Conservation (phyloP, 1,140 invertebrate species). For the Ericerus pela region DNA sequence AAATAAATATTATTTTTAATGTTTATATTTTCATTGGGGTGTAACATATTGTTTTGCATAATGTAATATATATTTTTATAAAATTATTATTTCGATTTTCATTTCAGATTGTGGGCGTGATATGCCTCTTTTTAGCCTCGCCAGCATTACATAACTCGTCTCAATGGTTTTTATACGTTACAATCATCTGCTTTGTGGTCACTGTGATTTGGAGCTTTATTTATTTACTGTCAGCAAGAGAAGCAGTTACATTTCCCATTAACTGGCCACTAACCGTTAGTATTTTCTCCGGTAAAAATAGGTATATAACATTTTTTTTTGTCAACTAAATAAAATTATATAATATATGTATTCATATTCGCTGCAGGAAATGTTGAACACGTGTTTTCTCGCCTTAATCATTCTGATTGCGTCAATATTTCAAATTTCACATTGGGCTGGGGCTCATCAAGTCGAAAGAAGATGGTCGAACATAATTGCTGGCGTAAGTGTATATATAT, state of each 20-base stretch:
- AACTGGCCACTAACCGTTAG: constrained; percentile 71
- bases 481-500: not conserved
- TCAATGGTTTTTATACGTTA: constrained; percentile 71
- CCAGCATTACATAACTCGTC: constrained; percentile 43
- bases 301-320: too few relatives aligned
- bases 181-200: constrained; percentile 59
- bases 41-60: too few relatives aligned
- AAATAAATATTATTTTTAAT: too few relatives aligned
- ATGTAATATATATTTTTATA: too few relatives aligned
- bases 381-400: not conserved
- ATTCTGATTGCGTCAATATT: not conserved
- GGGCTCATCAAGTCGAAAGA: not conserved
- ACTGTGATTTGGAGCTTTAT: constrained; percentile 65
- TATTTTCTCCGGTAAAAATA: too few relatives aligned
- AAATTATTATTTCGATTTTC: too few relatives aligned
- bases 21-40: too few relatives aligned
- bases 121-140: constrained; percentile 60
- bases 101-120: constrained; percentile 68
- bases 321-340: too few relatives aligned
- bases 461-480: not conserved
- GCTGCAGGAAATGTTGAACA: constrained; percentile 8
- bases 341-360: not conserved
- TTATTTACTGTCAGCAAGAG: constrained; percentile 61
- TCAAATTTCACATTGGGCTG: not conserved
- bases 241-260: constrained; percentile 57